Evolutionary conservation across 2,797 vertebrate species (phyloP), one percentile per base, ranked within the genome.

Genomic region (Catamblyrhynchus diadema): DNA sequence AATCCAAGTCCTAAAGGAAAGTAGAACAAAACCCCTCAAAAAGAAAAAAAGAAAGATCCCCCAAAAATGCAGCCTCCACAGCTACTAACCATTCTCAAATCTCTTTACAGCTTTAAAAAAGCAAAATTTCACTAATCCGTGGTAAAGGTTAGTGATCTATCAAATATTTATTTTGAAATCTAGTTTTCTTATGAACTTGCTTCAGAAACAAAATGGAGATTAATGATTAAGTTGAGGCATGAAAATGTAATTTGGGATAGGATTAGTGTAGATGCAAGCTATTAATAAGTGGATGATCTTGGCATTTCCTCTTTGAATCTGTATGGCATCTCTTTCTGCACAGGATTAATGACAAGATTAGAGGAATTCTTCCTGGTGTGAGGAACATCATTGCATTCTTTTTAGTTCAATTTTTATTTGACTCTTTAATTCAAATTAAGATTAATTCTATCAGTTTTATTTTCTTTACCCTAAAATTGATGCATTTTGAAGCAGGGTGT

Each of bases 81-180:
- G 64, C 57, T 88, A 54, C 81, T 91, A 90, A 87, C 65, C 6
- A 5, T 89, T 81, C 74, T 72, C 65, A 95, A 62, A 93, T 94
- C 74, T 93, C 57, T 95, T 84, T 92, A 60, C 74, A 93, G 80
- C 81, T 88, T 79, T 74, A 90, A 79, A 89, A 93, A 91, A 62
- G 5, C 60, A 84, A 90, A 92, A 86, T 90, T 72, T 93, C 57
- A 94, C 45, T 92, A 95, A 89, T 87, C 64, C 69, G 2, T 89
- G 83, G 32, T 89, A 71, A 92, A 81, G 67, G 86, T 93, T 94
- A 79, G 73, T 95, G 82, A 59, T 91, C 72, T 87, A 50, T 51
- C 65, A 80, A 78, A 59, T 88, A 81, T 0, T 85, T 83, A 33
- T 62, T 78, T 62, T 83, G 51, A 92, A 87, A 94, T 91, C 45